Percentiles rank a stretch among this genome's conserved stretches.
phyloP scores from a whole-genome alignment of 2,113 vertebrate genomes.

The Sisor rabdophorus region DNA sequence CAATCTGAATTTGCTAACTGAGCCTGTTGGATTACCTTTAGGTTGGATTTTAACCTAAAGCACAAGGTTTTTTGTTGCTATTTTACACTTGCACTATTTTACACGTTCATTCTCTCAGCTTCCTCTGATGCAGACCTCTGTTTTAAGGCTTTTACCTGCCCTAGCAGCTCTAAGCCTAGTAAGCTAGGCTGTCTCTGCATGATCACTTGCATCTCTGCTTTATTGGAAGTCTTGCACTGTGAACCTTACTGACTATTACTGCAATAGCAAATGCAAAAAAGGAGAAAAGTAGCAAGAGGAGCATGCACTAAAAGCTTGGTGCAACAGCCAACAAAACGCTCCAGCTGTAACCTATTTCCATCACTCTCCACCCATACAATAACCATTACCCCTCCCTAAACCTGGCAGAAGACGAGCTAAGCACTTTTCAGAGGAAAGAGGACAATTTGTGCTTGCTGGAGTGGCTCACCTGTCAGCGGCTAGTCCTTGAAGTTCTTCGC shows the following conservation, averaged over 20 bases:
- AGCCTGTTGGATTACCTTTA: slow-evolving; percentile 29
- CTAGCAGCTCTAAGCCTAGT: slow-evolving; percentile 21
- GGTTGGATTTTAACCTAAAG: slow-evolving; percentile 37
- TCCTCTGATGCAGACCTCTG: slow-evolving; percentile 29
- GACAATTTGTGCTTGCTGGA: slow-evolving; percentile 57
- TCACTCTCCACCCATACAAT: slow-evolving; percentile 47
- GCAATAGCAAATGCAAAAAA: slow-evolving; percentile 6
- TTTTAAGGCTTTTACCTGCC: slow-evolving; percentile 26
- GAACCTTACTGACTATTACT: slow-evolving; percentile 36
- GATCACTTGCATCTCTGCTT: slow-evolving; percentile 38
- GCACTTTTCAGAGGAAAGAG: slow-evolving; percentile 52
- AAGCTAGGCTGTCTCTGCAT: slow-evolving; percentile 32
- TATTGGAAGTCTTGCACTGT: slow-evolving; percentile 38
- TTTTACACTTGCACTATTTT: background rate
- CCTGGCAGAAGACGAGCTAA: slow-evolving; percentile 48
- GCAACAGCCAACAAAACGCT: slow-evolving; percentile 41
- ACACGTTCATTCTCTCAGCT: background rate
- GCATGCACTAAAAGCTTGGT: slow-evolving; percentile 44
- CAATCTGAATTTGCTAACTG: slow-evolving; percentile 16
- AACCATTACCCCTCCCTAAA: slow-evolving; percentile 46
- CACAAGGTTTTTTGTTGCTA: background rate
- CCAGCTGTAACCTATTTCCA: slow-evolving; percentile 44
- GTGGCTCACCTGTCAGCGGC: slow-evolving; percentile 47
- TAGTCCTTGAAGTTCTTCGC: slow-evolving; percentile 52
- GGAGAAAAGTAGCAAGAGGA: slow-evolving; percentile 28